Base-by-base conservation (phyloP, 2,888 invertebrate genomes). In the Camponotus fellah region DNA sequence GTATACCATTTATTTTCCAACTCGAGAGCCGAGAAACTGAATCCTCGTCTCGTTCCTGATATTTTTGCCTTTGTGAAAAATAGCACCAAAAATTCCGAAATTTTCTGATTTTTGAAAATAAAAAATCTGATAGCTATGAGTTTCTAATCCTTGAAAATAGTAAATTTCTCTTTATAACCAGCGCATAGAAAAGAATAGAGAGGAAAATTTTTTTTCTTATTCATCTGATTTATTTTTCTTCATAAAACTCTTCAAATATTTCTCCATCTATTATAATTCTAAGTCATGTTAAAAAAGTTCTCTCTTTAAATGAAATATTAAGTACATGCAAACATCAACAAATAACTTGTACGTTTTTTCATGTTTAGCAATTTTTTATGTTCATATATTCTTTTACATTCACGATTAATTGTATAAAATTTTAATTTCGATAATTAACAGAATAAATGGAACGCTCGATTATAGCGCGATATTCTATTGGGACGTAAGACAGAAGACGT, bases 1-100 rank as follows among this genome's bases (percentile, higher is more conserved):
- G 89, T 88, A 87, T 85, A 90, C 90, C 93, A 92, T 93, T 92
- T 92, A 91, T 93, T 92, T 93, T 88, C 91, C 90, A 83, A 87
- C 85, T 84, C 90, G 87, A 86, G 86, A 85, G 74, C 80, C 85
- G 82, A 81, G 89, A 84, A 84, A 85, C 86, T 76, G 87, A 84
- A 88, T 90, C 86, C 80, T 82, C 74, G 74, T 72, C 62, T 77
- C 80, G 75, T 65, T 75, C 64, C 79, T 74, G 37, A 53, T 83
- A 85, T 85, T 87, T 77, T 64, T 83, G 80, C 83, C 26, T 74
- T 84, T 87, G 83, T 69, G 74, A 40, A 43, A 83, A 82, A 79
- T 69, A 83, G 79, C 85, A 83, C 82, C 75, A 85, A 87, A 81
- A 88, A 83, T 86, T 74, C 66, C 56, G 66, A 26, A 26, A 26